Conservation (phyloP, 2,888 invertebrate species). For the Habrosyne pyritoides region DNA sequence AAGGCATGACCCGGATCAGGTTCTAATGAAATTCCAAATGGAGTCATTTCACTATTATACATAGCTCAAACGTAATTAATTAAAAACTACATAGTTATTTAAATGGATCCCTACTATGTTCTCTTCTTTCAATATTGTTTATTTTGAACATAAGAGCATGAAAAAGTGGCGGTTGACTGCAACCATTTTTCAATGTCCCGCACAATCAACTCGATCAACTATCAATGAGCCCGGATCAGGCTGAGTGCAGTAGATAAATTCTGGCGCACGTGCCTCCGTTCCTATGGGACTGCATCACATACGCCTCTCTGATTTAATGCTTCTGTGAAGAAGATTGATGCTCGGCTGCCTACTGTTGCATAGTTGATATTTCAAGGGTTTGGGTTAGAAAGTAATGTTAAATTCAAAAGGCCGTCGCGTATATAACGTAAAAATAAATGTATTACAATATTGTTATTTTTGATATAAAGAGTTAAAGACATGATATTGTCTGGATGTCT, state of each 20-base stretch:
- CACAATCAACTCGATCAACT: not conserved
- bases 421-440: too few species aligned
- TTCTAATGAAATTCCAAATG: too few species aligned
- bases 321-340: slow-evolving; percentile 20
- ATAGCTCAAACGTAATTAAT: too few species aligned
- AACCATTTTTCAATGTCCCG: not conserved
- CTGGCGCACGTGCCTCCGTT: slow-evolving; percentile 7
- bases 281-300: slow-evolving; percentile 15
- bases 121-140: not conserved
- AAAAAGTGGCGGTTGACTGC: not conserved
- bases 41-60: too few species aligned
- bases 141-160: not conserved
- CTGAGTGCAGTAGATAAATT: slow-evolving; percentile 12
- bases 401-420: too few species aligned
- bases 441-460: too few species aligned
- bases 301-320: slow-evolving; percentile 16
- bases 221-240: not conserved
- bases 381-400: too few species aligned
- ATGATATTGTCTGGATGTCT: not conserved
- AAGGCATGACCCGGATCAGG: too few species aligned
- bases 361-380: not conserved
- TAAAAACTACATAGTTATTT: too few species aligned
- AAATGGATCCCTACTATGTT: too few species aligned
- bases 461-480: not conserved
- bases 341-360: slow-evolving; percentile 16